phyloP scores from a whole-genome alignment of 2,888 invertebrate species.

The Drosophila glabriapex region DNA sequence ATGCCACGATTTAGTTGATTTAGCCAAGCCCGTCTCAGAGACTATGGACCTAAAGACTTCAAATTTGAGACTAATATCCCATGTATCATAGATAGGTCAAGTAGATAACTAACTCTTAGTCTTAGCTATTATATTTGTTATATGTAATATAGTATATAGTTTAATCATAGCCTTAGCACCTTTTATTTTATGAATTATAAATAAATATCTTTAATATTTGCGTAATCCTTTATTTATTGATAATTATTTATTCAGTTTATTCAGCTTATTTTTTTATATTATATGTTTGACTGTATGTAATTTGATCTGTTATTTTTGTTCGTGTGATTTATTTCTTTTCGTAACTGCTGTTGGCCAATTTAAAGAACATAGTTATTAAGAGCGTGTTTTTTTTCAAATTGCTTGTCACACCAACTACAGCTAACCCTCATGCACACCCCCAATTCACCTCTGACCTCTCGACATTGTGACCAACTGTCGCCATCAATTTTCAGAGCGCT shows the following conservation, averaged over 20 bases:
- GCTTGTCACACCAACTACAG: constrained; percentile 4
- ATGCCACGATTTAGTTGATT: background rate
- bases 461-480: constrained; percentile 27
- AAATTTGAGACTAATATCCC: background rate
- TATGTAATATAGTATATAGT: background rate
- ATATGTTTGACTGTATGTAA: background rate
- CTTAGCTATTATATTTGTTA: background rate
- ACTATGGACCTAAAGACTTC: background rate
- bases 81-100: background rate
- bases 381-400: constrained; percentile 38
- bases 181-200: background rate
- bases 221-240: background rate
- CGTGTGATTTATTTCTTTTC: background rate
- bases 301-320: background rate
- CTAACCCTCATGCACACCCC: background rate
- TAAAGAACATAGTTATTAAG: constrained; percentile 35
- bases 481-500: constrained; percentile 52
- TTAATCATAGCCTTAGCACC: background rate
- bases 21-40: background rate
- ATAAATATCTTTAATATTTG: background rate
- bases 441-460: background rate
- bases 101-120: background rate
- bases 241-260: background rate
- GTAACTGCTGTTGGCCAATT: background rate
- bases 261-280: constrained; percentile 1